These are phyloP conservation scores for Incurvaria masculella DNA, from an alignment of 2,888 invertebrate genomes.

Conservation along the genomic window DNA sequence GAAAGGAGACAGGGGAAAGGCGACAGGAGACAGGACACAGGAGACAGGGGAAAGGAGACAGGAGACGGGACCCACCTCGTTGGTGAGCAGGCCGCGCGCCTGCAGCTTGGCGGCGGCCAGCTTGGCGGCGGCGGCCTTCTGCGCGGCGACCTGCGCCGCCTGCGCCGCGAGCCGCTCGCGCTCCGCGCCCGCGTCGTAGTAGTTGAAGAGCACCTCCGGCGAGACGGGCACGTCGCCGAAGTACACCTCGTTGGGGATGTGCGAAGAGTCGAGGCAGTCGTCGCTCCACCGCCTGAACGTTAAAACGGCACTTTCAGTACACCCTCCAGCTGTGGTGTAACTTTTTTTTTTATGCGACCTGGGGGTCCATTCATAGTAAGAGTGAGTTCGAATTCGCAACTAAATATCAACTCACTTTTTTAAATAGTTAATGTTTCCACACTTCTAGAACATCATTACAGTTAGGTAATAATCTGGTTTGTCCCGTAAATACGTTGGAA, in stretches of 20 bases:
- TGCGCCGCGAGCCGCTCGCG: constrained; percentile 40
- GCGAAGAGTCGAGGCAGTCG: constrained; percentile 49
- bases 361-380: too few relatives aligned
- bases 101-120: constrained; percentile 35
- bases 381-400: too few relatives aligned
- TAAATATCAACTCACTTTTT: too few relatives aligned
- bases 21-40: too few relatives aligned
- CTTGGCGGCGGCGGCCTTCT: constrained; percentile 46
- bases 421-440: too few relatives aligned
- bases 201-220: constrained; percentile 45
- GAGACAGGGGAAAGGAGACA: background rate
- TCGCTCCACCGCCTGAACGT: constrained; percentile 53
- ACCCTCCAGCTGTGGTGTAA: too few relatives aligned
- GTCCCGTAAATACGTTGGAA: too few relatives aligned
- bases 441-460: too few relatives aligned
- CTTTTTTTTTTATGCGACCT: too few relatives aligned
- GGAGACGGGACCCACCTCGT: constrained; percentile 5
- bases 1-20: too few relatives aligned
- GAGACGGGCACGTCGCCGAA: constrained; percentile 53
- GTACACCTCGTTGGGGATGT: constrained; percentile 54
- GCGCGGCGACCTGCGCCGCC: constrained; percentile 46
- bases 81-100: constrained; percentile 20
- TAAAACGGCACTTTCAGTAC: too few relatives aligned
- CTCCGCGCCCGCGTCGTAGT: constrained; percentile 51
- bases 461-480: too few relatives aligned